Conservation (phyloP, 2,113 vertebrate genomes). For the Daboia siamensis region DNA sequence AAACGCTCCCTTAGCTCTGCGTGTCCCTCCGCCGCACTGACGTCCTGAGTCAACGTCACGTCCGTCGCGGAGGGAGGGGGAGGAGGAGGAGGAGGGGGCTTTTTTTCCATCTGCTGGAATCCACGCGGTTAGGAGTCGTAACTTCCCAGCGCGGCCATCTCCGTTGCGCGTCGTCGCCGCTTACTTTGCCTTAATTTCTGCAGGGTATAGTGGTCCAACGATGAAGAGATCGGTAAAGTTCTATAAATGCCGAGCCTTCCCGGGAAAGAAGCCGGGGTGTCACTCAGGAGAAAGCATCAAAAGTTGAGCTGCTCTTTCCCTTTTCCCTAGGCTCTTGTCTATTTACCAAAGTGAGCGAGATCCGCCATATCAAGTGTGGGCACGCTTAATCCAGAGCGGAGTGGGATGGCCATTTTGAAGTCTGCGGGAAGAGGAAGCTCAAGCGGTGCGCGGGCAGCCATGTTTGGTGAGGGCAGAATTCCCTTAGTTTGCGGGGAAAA, state of each 20-base stretch:
- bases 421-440: neutral
- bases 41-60: constrained; percentile 59
- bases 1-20: neutral
- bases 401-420: neutral
- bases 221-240: neutral
- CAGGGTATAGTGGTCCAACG: neutral
- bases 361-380: neutral
- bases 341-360: neutral
- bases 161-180: neutral
- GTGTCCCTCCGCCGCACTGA: neutral
- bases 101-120: neutral
- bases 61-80: constrained; percentile 41
- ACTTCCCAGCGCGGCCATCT: neutral
- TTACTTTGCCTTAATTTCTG: neutral
- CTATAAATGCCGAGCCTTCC: neutral
- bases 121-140: neutral
- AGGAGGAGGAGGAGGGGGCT: neutral
- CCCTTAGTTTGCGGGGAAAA: accelerated
- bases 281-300: neutral
- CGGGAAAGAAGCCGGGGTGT: neutral
- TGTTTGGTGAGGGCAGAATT: neutral
- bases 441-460: neutral
- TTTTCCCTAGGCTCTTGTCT: neutral
- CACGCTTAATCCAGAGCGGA: neutral
- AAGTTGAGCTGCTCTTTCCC: neutral